Base-by-base conservation (phyloP, 37 sponge, comb jelly and placozoan species). In the Ephydatia muelleri region DNA sequence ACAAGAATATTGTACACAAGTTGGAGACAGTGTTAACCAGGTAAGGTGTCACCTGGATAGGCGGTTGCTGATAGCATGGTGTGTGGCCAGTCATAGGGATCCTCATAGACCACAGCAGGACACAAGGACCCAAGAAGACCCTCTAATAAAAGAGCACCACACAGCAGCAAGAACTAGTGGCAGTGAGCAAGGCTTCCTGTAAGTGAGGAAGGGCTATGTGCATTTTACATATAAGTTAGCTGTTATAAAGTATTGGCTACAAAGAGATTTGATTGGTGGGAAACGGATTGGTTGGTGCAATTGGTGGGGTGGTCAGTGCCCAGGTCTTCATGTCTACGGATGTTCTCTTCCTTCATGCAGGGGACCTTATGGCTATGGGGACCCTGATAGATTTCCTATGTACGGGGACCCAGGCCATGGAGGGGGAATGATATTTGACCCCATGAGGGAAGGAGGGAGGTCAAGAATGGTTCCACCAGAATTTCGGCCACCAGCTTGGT, bases 341-440 rank as follows among this genome's bases (percentile, higher is more conserved):
- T n/a, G n/a, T n/a, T n/a, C n/a, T n/a, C n/a, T n/a, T n/a, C n/a
- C n/a, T n/a, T n/a, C n/a, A n/a, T n/a, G n/a, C 84, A 21, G 73
- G 36, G 73, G 78, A 26, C 89, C 84, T 5, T 88, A 72, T 73
- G 79, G 89, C 1, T 78, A 79, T 34, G 89, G 89, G 12, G 89
- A 88, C 6, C 64, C 66, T 13, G 89, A 88, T 79, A 34, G 78
- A 6, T 36, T 88, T 8, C 89, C 89, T 49, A 65, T 88, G 14
- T 77, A 83, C 77, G 80, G 32, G 73, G 80, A 0, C 25, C 33
- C 19, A 30, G 38, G 28, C 22, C 67, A 67, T 23, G 77, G 83
- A 11, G 91, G 91, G n/a, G 89, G 92, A 27, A 92, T 92, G 92
- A 71, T 88, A 22, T 84, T 92, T 68, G 92, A 92, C 76, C 92